phyloP scores from a whole-genome alignment of 2,888 invertebrate genomes.

The Reticulitermes lucifugus region DNA sequence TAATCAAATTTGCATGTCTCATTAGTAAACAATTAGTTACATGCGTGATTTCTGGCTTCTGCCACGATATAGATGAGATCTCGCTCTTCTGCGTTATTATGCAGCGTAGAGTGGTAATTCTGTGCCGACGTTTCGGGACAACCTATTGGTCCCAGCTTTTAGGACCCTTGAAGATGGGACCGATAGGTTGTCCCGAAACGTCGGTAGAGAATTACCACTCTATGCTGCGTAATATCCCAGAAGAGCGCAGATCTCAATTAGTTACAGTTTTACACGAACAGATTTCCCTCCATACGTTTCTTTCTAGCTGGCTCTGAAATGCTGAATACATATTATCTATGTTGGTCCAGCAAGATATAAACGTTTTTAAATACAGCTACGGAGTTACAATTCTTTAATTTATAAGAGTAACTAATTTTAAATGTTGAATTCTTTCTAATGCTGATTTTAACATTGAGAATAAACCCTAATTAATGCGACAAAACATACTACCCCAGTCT shows the following conservation, averaged over 20 bases:
- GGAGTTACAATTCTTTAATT: not conserved
- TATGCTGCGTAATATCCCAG: too few relatives aligned
- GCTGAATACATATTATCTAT: not conserved
- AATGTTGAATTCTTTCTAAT: not conserved
- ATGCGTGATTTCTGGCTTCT: not conserved
- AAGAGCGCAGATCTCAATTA: too few relatives aligned
- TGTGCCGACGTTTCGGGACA: too few relatives aligned
- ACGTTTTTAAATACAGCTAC: not conserved
- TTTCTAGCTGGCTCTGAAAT: not conserved
- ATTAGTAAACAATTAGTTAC: not conserved
- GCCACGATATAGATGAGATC: too few relatives aligned
- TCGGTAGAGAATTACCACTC: too few relatives aligned
- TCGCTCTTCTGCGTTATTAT: too few relatives aligned
- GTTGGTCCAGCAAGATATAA: not conserved
- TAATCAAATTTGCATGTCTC: not conserved
- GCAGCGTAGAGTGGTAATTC: too few relatives aligned
- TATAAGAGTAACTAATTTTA: not conserved
- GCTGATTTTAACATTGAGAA: not conserved
- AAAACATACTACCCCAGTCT: not conserved
- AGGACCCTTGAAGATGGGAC: too few relatives aligned
- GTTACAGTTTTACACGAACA: not conserved
- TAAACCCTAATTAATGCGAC: not conserved
- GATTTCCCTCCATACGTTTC: not conserved
- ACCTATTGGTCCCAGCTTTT: too few relatives aligned
- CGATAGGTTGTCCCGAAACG: too few relatives aligned